phyloP scores from a whole-genome alignment of 2,888 invertebrate genomes.

The Dryocosmus kuriphilus region DNA sequence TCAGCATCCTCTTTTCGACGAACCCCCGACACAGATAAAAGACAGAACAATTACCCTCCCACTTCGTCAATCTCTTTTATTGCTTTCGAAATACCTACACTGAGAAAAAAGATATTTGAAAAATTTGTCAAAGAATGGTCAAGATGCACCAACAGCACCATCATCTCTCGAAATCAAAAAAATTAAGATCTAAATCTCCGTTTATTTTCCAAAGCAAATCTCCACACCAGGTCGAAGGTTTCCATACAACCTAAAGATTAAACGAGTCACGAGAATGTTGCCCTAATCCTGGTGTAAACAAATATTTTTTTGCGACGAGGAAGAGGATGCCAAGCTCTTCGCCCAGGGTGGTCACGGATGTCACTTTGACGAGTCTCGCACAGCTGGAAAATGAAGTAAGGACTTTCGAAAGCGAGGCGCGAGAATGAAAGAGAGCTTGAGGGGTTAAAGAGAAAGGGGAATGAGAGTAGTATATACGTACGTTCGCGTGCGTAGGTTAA shows the following conservation, averaged over 20 bases:
- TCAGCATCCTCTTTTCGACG: neutral
- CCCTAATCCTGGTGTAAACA: constrained; percentile 34
- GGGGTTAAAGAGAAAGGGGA: constrained; percentile 45
- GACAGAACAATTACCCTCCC: constrained; percentile 29
- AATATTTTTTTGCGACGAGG: constrained; percentile 29
- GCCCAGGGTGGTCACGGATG: constrained; percentile 72
- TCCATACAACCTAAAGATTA: constrained; percentile 1
- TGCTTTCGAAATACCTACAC: neutral
- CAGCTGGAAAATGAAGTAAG: constrained; percentile 72
- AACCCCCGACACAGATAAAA: neutral
- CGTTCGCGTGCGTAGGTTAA: constrained; percentile 50
- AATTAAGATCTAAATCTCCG: constrained; percentile 17
- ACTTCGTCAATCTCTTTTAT: constrained; percentile 14
- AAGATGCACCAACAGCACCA: neutral
- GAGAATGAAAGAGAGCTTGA: constrained; percentile 53
- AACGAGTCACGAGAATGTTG: constrained; percentile 14
- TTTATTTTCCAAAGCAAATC: constrained; percentile 18
- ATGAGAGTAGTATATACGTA: constrained; percentile 55
- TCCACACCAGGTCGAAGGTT: neutral
- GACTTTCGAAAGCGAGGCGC: constrained; percentile 53
- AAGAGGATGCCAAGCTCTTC: constrained; percentile 23
- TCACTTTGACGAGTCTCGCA: constrained; percentile 75
- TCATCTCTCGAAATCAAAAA: neutral
- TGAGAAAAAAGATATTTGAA: neutral
- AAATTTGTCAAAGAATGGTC: neutral